Evolutionary conservation across 2,797 vertebrate species (phyloP), one percentile per base, ranked within the genome.

Genomic region (Sebastes vulpes): DNA sequence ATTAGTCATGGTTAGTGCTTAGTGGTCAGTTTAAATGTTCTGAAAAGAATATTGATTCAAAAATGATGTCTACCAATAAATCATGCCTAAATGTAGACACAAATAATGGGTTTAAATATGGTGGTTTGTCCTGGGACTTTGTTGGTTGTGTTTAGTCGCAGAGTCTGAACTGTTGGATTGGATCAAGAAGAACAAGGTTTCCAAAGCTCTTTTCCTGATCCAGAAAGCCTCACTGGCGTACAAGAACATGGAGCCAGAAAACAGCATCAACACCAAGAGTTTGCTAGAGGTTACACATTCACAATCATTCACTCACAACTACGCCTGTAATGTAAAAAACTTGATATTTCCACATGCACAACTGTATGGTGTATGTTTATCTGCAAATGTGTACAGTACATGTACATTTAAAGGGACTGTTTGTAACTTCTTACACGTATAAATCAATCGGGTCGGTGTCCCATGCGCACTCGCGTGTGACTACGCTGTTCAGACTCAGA

Each of bases 121-220:
- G 1, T 53, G 0, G 32, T 70, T 81, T 69, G 8, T 52, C 25
- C 29, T 75, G 65, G 48, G 5, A 26, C 18, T 57, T 82, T 72
- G 5, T 66, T 54, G 73, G 3, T 80, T 74, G 42, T 84, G 10
- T 79, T 4, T 72, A 91, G 89, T 86, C 57, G 9, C 79, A 96
- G 98, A 99, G 82, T 77, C 82, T 75, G 81, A 87, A 71, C 77
- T 98, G 77, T 89, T 97, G 89, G 94, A 94, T 84, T 95, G 94
- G 92, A 96, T 98, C 61, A 97, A 96, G 86, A 98, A 95, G 89
- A 99, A 98, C 93, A 97, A 96, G 60, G 83, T 98, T 61, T 98
- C 97, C 82, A 98, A 92, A 96, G 97, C 97, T 57, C 87, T 97
- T 71, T 98, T 97, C 84, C 93, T 99, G 89, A 96, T 96, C 81